phyloP scores from a whole-genome alignment of 2,888 invertebrate genomes.

The Ceramica pisi region DNA sequence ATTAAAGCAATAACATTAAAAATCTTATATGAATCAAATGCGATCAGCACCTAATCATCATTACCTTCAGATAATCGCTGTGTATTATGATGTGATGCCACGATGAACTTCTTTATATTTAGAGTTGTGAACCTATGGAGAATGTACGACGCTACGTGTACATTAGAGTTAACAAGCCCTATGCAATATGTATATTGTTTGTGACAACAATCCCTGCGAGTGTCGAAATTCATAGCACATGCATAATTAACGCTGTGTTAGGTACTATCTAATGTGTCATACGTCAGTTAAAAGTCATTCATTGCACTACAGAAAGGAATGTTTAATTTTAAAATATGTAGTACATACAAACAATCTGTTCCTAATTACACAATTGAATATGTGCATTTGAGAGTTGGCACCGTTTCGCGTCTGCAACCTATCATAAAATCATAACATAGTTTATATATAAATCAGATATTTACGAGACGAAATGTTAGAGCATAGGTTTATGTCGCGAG shows the following conservation, averaged over 20 bases:
- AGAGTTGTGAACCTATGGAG: slow-evolving; percentile 19
- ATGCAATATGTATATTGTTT: slow-evolving; percentile 25
- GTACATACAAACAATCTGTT: slow-evolving; percentile 56
- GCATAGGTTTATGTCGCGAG: slow-evolving; percentile 19
- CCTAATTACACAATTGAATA: slow-evolving; percentile 63
- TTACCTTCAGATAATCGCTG: slow-evolving; percentile 47
- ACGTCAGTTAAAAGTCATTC: slow-evolving; percentile 30
- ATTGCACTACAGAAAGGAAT: slow-evolving; percentile 58
- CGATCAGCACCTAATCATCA: slow-evolving; percentile 25
- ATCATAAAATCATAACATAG: slow-evolving; percentile 60
- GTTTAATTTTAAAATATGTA: slow-evolving; percentile 65
- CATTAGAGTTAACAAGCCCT: slow-evolving; percentile 29
- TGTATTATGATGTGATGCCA: slow-evolving; percentile 54
- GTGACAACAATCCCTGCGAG: slow-evolving; percentile 33
- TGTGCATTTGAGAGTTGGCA: slow-evolving; percentile 71
- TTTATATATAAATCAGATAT: slow-evolving; percentile 32
- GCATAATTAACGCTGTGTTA: slow-evolving; percentile 27
- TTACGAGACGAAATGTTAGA: slow-evolving; percentile 18
- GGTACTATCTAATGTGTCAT: slow-evolving; percentile 18
- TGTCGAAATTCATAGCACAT: slow-evolving; percentile 38
- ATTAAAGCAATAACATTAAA: slow-evolving; percentile 12
- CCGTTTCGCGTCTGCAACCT: slow-evolving; percentile 59
- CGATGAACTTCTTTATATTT: slow-evolving; percentile 41
- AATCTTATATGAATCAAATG: slow-evolving; percentile 44
- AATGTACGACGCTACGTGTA: slow-evolving; percentile 17